Percentiles rank a stretch among this genome's conserved stretches.
Conservation (phyloP, 2,797 vertebrate species). For the Falco peregrinus region DNA sequence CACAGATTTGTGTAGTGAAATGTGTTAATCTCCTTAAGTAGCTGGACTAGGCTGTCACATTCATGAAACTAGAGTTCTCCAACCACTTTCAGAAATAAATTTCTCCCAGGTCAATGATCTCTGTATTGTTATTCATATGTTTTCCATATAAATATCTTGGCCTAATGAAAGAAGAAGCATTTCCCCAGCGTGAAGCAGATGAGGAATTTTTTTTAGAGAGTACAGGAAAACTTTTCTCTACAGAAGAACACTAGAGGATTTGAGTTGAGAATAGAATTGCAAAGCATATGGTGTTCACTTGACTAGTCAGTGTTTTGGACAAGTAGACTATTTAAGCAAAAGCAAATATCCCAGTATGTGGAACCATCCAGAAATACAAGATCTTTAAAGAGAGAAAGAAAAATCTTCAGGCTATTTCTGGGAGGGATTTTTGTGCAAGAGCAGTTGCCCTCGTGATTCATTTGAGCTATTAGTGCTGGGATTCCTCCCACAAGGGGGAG, state of each 20-base stretch:
- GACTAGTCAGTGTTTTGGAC: not conserved
- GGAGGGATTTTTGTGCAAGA: not conserved
- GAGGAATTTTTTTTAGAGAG: not conserved
- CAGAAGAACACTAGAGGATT: not conserved
- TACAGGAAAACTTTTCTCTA: not conserved
- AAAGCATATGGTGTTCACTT: conserved; percentile 4
- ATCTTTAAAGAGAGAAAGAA: not conserved
- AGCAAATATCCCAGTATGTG: not conserved
- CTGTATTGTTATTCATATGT: not conserved
- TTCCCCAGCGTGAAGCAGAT: not conserved
- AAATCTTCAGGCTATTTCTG: not conserved
- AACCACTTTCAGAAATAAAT: not conserved
- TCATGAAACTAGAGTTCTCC: not conserved
- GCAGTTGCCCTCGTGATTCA: not conserved
- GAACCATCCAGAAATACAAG: not conserved
- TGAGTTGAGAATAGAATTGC: not conserved
- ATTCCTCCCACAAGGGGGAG: conserved; percentile 33
- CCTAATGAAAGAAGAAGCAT: not conserved
- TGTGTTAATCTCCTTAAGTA: not conserved
- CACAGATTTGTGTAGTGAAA: not conserved
- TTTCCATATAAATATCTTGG: not conserved
- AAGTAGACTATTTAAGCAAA: not conserved
- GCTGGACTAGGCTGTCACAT: not conserved
- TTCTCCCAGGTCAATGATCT: not conserved
- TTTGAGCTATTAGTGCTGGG: not conserved